These are phyloP conservation scores for Sebastiscus albofasciatus DNA, from an alignment of 2,797 vertebrate genomes.

Conservation along the genomic window DNA sequence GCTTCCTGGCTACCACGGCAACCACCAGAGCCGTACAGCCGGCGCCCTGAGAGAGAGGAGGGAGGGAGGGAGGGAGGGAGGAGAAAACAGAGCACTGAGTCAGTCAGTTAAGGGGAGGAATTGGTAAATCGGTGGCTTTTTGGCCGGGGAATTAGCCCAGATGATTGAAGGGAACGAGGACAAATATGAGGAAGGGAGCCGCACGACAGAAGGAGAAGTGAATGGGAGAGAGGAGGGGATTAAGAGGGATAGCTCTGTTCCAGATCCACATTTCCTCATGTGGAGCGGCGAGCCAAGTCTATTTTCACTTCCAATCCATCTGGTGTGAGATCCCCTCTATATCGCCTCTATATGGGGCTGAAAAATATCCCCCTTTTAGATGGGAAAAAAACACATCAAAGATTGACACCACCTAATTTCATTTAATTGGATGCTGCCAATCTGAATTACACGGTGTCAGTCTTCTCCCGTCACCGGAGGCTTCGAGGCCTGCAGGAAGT, in stretches of 20 bases:
- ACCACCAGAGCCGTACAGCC: constrained; percentile 97
- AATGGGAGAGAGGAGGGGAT: constrained; percentile 60
- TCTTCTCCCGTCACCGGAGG: constrained; percentile 48
- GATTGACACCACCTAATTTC: constrained; percentile 69
- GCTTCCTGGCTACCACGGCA: constrained; percentile 97
- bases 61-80: constrained; percentile 19
- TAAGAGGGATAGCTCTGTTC: constrained; percentile 63
- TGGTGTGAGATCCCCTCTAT: constrained; percentile 70
- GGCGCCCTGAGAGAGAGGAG: constrained; percentile 84
- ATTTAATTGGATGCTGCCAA: constrained; percentile 72
- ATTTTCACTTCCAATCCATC: constrained; percentile 78
- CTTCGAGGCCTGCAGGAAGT: constrained; percentile 45
- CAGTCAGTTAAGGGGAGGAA: constrained; percentile 60
- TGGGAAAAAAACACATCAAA: constrained; percentile 27
- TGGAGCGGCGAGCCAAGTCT: constrained; percentile 72
- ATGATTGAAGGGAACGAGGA: constrained; percentile 65
- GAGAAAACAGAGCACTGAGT: constrained; percentile 51
- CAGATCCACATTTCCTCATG: constrained; percentile 70
- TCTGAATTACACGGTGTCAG: constrained; percentile 69
- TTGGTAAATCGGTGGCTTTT: constrained; percentile 54
- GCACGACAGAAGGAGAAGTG: constrained; percentile 60
- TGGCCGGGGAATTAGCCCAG: constrained; percentile 51
- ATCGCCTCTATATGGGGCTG: constrained; percentile 56
- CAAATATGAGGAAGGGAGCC: constrained; percentile 56
- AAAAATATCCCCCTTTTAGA: constrained; percentile 39